phyloP scores from a whole-genome alignment of 2,888 invertebrate species.

The Podotricha telesiphe region DNA sequence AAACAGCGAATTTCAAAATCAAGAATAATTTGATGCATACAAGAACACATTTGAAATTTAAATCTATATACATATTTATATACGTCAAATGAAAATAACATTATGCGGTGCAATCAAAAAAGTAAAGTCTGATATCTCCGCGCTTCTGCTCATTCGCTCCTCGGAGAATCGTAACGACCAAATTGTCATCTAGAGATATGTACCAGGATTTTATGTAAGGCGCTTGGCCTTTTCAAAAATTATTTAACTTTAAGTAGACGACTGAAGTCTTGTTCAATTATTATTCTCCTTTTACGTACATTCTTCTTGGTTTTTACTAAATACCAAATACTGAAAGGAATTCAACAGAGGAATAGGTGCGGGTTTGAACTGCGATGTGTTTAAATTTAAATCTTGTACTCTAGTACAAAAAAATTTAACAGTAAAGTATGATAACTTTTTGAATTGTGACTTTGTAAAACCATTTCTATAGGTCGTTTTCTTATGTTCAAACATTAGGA shows the following conservation, averaged over 20 bases:
- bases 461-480: too few species aligned
- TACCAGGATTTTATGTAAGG: conserved; percentile 1
- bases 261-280: not conserved
- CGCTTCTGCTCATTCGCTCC: not conserved
- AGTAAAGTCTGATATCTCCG: not conserved
- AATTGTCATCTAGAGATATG: conserved; percentile 24
- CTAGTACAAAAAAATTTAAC: too few species aligned
- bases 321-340: too few species aligned
- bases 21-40: too few species aligned
- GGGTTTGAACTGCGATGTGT: too few species aligned
- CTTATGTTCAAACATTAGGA: too few species aligned
- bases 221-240: not conserved
- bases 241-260: conserved; percentile 4
- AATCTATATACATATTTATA: not conserved
- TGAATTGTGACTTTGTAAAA: too few species aligned
- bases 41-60: not conserved
- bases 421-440: too few species aligned
- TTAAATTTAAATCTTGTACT: too few species aligned
- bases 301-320: not conserved
- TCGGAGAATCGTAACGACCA: conserved; percentile 21
- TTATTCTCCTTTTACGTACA: not conserved
- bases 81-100: not conserved
- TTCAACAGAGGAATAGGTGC: too few species aligned
- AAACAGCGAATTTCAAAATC: not conserved
- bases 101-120: conserved; percentile 2